phyloP scores from a whole-genome alignment of 2,113 vertebrate genomes.

The Clarias macrocephalus region DNA sequence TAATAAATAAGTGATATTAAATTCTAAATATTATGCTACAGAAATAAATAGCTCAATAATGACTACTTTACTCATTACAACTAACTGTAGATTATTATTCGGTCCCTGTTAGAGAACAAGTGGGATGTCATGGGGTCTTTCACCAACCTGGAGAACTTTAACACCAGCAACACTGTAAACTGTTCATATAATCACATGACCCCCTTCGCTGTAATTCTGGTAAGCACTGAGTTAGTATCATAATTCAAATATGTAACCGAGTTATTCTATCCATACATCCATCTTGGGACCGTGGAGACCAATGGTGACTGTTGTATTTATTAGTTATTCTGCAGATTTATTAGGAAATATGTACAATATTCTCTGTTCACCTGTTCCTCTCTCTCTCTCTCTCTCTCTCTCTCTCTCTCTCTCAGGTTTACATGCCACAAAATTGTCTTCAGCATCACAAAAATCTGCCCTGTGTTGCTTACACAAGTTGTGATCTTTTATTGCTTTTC shows the following conservation, averaged over 20 bases:
- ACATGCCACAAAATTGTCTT: neutral
- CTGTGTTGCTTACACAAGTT: constrained; percentile 65
- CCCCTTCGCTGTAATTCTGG: constrained; percentile 68
- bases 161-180: neutral
- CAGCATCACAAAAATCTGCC: constrained; percentile 65
- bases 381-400: neutral
- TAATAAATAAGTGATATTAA: too few relatives aligned
- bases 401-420: constrained; percentile 33
- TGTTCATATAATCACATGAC: constrained; percentile 66
- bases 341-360: neutral
- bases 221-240: constrained; percentile 33
- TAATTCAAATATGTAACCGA: constrained; percentile 21
- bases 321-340: neutral
- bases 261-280: neutral
- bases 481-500: constrained; percentile 66
- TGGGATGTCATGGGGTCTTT: constrained; percentile 40
- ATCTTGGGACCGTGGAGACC: too few relatives aligned
- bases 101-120: neutral
- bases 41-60: too few relatives aligned
- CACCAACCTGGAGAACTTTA: rapidly evolving
- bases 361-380: neutral
- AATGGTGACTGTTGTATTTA: too few relatives aligned
- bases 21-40: too few relatives aligned
- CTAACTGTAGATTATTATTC: neutral
- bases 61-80: too few relatives aligned